Conservation (phyloP, 2,797 vertebrate species). For the Zenarchopterus dispar region DNA sequence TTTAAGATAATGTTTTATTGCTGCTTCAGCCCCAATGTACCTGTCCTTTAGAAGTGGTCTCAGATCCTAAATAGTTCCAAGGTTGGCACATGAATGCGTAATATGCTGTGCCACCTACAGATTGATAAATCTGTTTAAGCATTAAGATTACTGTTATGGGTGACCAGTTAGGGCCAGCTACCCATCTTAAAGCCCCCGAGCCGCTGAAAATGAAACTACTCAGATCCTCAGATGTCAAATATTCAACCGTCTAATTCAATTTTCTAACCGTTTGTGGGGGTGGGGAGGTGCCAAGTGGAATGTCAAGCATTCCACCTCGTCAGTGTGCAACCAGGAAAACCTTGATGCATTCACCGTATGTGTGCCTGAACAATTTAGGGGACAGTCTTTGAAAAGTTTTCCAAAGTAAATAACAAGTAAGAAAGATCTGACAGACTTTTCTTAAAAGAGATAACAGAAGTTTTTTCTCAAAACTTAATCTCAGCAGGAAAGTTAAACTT, state of each 20-base stretch:
- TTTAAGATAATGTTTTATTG: too few species aligned
- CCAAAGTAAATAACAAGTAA: conserved; percentile 44
- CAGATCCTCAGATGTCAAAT: conserved; percentile 74
- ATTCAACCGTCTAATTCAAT: conserved; percentile 74
- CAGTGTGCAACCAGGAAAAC: conserved; percentile 60
- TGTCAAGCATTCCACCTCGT: conserved; percentile 54
- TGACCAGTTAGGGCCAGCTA: conserved; percentile 71
- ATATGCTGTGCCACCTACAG: conserved; percentile 34
- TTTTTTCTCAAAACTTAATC: conserved; percentile 64
- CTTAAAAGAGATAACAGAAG: conserved; percentile 69
- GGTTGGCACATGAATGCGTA: background rate
- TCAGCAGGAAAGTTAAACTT: conserved; percentile 60
- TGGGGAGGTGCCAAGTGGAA: conserved; percentile 48
- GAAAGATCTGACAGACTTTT: conserved; percentile 65
- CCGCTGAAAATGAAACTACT: conserved; percentile 77
- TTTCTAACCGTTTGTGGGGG: conserved; percentile 59
- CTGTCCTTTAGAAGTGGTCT: background rate
- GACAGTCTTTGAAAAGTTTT: conserved; percentile 30
- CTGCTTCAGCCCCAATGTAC: too few species aligned
- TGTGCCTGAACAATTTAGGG: conserved; percentile 77
- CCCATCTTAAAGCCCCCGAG: conserved; percentile 65
- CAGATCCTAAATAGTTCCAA: background rate
- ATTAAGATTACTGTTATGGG: conserved; percentile 77
- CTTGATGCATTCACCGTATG: conserved; percentile 81
- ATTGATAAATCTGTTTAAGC: conserved; percentile 70